Conservation (phyloP, 2,113 vertebrate genomes). For the Lophius piscatorius region DNA sequence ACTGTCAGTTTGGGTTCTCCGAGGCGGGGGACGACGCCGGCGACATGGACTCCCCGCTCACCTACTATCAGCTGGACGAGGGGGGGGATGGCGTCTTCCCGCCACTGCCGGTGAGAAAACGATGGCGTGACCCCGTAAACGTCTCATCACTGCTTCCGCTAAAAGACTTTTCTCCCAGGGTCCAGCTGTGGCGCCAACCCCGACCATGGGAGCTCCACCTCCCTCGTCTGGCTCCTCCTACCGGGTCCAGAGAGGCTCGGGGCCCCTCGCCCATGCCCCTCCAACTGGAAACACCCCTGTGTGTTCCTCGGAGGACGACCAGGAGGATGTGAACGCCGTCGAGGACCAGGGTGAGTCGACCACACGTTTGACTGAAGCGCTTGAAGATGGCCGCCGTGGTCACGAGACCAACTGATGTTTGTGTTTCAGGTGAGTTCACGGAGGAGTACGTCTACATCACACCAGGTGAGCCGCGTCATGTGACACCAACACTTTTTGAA, state of each 20-base stretch:
- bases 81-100: not conserved
- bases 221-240: conserved; percentile 45
- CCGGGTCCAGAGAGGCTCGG: conserved; percentile 44
- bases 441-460: conserved; percentile 85
- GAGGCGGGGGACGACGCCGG: conserved; percentile 38
- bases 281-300: conserved; percentile 33
- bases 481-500: not conserved
- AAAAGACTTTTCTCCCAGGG: conserved; percentile 33
- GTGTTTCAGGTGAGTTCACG: conserved; percentile 82
- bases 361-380: not conserved
- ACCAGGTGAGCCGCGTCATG: conserved; percentile 78
- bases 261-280: conserved; percentile 20
- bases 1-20: conserved; percentile 58
- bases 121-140: not conserved
- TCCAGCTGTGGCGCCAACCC: conserved; percentile 24
- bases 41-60: conserved; percentile 38
- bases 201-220: conserved; percentile 15
- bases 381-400: not conserved
- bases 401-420: not conserved
- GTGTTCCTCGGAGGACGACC: conserved; percentile 69
- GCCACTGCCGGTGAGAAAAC: conserved; percentile 36
- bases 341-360: conserved; percentile 63
- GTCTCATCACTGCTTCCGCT: too few relatives aligned
- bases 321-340: conserved; percentile 53
- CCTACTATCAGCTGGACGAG: conserved; percentile 64